phyloP scores from a whole-genome alignment of 2,888 invertebrate genomes.

The Ichneumoninae sp. region DNA sequence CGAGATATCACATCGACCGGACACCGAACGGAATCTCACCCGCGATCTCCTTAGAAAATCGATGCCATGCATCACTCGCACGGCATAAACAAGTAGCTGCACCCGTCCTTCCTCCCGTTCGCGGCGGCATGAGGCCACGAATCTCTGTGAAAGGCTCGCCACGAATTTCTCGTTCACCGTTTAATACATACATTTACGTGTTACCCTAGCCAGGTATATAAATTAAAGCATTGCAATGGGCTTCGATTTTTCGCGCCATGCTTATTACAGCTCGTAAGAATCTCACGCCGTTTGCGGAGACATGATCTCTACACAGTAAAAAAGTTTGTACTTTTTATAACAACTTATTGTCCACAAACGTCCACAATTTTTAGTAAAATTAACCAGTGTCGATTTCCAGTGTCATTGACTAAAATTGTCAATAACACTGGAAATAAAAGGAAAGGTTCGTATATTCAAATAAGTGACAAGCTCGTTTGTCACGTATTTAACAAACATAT shows the following conservation, averaged over 20 bases:
- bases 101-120: not conserved
- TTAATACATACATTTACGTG: conserved; percentile 45
- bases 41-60: conserved; percentile 48
- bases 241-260: conserved; percentile 30
- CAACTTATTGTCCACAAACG: too few species aligned
- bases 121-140: conserved; percentile 31
- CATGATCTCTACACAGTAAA: not conserved
- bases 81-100: conserved; percentile 52
- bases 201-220: conserved; percentile 11
- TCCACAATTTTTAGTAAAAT: too few species aligned
- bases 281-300: not conserved
- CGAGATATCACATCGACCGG: conserved; percentile 54
- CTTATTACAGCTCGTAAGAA: not conserved
- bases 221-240: conserved; percentile 10
- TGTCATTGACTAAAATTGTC: too few species aligned
- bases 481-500: too few species aligned
- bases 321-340: too few species aligned
- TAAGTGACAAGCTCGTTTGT: too few species aligned
- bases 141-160: conserved; percentile 27
- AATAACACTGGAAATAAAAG: too few species aligned
- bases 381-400: too few species aligned
- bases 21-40: conserved; percentile 58
- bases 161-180: conserved; percentile 39
- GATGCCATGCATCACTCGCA: conserved; percentile 54
- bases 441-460: too few species aligned